A percentile compares a stretch with the other conserved stretches of the same genome.
Evolutionary conservation across 2,888 invertebrate species (phyloP).

Genomic region (Metellina segmentata): DNA sequence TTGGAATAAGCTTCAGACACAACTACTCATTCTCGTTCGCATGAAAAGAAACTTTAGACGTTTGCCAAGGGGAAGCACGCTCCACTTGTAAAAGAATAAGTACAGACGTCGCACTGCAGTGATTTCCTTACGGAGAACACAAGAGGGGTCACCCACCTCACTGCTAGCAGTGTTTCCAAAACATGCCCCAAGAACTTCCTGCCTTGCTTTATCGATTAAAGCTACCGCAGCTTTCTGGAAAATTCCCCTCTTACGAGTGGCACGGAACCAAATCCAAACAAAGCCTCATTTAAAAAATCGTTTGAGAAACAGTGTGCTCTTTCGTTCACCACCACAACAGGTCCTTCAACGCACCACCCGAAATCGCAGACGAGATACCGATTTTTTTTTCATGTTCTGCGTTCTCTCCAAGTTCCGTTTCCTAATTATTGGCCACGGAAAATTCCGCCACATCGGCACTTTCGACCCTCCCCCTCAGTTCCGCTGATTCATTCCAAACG

Average conservation of each 20-base stretch:
- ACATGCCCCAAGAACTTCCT: neutral
- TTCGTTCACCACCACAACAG: neutral
- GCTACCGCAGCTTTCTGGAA: neutral
- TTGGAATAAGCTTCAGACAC: too few species aligned
- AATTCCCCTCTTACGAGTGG: neutral
- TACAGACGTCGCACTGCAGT: neutral
- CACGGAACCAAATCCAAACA: neutral
- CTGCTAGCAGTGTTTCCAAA: neutral
- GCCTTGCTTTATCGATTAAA: neutral
- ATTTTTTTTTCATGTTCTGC: neutral
- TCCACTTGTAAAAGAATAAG: neutral
- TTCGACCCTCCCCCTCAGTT: neutral
- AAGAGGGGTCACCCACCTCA: neutral
- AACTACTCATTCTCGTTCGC: too few species aligned
- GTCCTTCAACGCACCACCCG: neutral
- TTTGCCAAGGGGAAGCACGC: neutral
- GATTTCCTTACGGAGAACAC: neutral
- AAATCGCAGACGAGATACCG: neutral
- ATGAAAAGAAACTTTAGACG: neutral
- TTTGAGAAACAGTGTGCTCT: neutral
- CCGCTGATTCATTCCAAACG: constrained; percentile 44
- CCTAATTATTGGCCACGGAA: constrained; percentile 19
- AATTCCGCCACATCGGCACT: constrained; percentile 31
- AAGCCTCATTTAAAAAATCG: neutral
- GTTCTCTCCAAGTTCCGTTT: neutral